phyloP scores from a whole-genome alignment of 37 sponge, comb jelly and placozoan species.

The Eunapius fragilis region DNA sequence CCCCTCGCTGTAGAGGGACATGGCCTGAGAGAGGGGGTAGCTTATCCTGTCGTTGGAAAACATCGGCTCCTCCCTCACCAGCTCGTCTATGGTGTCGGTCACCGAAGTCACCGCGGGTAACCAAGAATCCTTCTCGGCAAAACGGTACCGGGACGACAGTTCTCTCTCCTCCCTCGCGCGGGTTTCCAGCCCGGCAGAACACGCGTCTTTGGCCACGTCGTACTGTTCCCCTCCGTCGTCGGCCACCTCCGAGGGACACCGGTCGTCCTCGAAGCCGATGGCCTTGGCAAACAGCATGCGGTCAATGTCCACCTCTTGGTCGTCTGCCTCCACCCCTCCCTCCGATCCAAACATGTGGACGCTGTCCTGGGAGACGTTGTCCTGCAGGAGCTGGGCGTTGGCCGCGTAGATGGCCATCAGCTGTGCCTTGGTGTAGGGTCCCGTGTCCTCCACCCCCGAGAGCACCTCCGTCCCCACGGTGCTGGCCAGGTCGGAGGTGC shows the following conservation, averaged over 20 bases:
- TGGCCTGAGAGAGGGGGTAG: neutral
- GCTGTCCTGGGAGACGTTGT: conserved; percentile 58
- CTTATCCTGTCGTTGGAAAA: neutral
- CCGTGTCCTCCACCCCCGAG: neutral
- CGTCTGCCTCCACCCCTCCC: conserved; percentile 79
- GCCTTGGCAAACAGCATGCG: conserved; percentile 52
- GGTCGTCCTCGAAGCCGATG: conserved; percentile 48
- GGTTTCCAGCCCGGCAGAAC: neutral
- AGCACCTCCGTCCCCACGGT: conserved; percentile 60
- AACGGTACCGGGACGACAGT: neutral
- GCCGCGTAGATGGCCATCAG: conserved; percentile 57
- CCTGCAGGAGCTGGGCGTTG: conserved; percentile 42
- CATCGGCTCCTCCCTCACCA: neutral
- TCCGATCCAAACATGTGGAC: conserved; percentile 78
- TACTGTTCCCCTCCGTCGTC: neutral
- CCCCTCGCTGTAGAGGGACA: neutral
- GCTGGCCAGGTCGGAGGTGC: conserved; percentile 74
- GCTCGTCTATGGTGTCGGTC: neutral
- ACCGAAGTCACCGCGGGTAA: neutral
- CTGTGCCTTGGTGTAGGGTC: conserved; percentile 54
- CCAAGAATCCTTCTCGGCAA: neutral
- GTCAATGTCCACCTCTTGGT: conserved; percentile 49
- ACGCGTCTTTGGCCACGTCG: neutral
- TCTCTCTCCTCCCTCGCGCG: neutral
- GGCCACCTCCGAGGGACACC: neutral